These are phyloP conservation scores for Pararge aegeria DNA, from an alignment of 1,140 invertebrate species.

Conservation along the genomic window DNA sequence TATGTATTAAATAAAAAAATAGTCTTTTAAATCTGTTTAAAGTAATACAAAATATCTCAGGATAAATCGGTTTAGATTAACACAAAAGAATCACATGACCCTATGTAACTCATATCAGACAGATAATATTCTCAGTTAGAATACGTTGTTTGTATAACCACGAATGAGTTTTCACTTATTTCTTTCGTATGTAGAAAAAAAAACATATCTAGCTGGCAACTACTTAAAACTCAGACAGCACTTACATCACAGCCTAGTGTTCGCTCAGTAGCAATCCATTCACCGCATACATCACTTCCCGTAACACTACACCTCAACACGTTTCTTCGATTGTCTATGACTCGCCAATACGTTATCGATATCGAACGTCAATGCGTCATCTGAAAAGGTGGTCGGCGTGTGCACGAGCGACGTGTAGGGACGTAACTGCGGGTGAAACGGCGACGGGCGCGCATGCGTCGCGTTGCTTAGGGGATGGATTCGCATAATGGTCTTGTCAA, in stretches of 20 bases:
- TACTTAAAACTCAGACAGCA: neutral
- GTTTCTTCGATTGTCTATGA: conserved; percentile 35
- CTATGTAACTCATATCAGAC: no score
- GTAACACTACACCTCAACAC: conserved; percentile 36
- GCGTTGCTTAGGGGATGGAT: conserved; percentile 58
- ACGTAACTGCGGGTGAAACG: conserved; percentile 59
- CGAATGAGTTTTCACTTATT: no score
- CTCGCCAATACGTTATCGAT: conserved; percentile 36
- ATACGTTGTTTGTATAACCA: no score
- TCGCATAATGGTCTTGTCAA: conserved; percentile 60
- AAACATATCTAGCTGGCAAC: neutral
- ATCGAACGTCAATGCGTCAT: conserved; percentile 51
- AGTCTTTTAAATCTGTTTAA: no score
- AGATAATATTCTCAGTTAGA: no score
- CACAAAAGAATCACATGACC: no score
- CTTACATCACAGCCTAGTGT: conserved; percentile 23
- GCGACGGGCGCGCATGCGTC: conserved; percentile 53
- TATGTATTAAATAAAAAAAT: no score
- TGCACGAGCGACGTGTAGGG: conserved; percentile 34
- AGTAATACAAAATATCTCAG: no score
- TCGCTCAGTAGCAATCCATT: conserved; percentile 25
- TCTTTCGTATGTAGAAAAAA: neutral
- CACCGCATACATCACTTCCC: conserved; percentile 32
- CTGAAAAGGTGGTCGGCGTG: conserved; percentile 34
- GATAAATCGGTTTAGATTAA: no score